Evolutionary conservation across 2,113 vertebrate species (phyloP).

Genomic region (Phainopepla nitens): DNA sequence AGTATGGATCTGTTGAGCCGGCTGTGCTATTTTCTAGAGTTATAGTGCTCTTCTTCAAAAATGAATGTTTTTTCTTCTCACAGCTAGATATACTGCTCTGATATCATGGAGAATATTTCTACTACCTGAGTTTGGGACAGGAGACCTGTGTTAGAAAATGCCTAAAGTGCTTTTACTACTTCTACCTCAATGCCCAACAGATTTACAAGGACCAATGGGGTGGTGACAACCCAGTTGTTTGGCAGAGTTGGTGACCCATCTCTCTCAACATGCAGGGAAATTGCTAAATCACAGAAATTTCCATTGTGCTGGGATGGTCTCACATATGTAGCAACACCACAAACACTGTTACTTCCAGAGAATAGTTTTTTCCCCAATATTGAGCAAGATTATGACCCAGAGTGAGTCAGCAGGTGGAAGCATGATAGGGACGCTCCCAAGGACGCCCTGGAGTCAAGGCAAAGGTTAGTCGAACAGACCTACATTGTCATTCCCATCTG

Average conservation of each 20-base stretch:
- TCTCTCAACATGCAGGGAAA: not conserved
- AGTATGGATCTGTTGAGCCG: not conserved
- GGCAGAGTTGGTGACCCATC: not conserved
- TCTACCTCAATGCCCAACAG: not conserved
- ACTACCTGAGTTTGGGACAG: not conserved
- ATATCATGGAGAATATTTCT: not conserved
- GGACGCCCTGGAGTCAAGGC: conserved; percentile 26
- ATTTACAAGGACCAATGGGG: not conserved
- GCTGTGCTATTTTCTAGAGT: not conserved
- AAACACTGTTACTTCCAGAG: not conserved
- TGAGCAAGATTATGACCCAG: not conserved
- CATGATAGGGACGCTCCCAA: conserved; percentile 35
- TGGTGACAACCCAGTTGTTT: not conserved
- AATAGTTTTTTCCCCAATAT: not conserved
- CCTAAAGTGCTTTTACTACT: not conserved
- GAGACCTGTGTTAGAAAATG: not conserved
- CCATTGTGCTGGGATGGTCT: not conserved
- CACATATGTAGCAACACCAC: not conserved
- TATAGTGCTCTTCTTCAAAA: not conserved
- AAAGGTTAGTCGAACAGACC: conserved; percentile 49
- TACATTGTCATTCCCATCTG: not conserved
- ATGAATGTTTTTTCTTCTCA: not conserved
- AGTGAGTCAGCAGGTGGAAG: not conserved
- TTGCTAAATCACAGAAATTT: not conserved
- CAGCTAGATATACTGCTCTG: not conserved